Evolutionary conservation across 2,888 invertebrate species (phyloP).

Genomic region (Elysia crispata): DNA sequence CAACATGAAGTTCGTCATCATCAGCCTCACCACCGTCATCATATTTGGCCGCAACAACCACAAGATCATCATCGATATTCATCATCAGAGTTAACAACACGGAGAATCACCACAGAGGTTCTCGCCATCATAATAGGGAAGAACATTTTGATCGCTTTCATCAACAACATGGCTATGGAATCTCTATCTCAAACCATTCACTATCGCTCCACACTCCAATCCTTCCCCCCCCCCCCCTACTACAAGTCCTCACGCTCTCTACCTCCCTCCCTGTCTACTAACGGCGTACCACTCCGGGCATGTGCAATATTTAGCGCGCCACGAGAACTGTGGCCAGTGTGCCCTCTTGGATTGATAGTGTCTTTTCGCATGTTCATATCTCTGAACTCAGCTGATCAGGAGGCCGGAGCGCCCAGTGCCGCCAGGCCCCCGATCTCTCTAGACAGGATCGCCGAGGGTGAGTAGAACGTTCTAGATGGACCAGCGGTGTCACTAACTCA

Average conservation of each 20-base stretch:
- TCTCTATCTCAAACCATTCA: no score
- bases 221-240: neutral
- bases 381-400: slow-evolving; percentile 85
- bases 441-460: no score
- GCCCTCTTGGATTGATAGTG: slow-evolving; percentile 80
- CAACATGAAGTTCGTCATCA: no score
- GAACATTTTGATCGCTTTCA: neutral
- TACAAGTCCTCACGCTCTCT: slow-evolving; percentile 6
- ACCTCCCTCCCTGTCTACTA: slow-evolving; percentile 25
- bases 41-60: no score
- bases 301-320: slow-evolving; percentile 61
- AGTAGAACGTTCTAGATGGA: no score
- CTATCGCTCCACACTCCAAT: neutral
- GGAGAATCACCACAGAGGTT: no score
- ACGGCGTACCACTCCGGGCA: slow-evolving; percentile 57
- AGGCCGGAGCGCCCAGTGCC: neutral
- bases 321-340: slow-evolving; percentile 38
- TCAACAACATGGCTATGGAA: slow-evolving; percentile 21
- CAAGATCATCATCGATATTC: no score
- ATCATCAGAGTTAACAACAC: no score
- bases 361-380: slow-evolving; percentile 85
- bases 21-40: no score
- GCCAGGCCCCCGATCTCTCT: no score
- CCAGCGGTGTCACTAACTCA: no score
- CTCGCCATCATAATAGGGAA: no score